phyloP scores from a whole-genome alignment of 2,888 invertebrate species.

The Xestoiulus laeticollis region DNA sequence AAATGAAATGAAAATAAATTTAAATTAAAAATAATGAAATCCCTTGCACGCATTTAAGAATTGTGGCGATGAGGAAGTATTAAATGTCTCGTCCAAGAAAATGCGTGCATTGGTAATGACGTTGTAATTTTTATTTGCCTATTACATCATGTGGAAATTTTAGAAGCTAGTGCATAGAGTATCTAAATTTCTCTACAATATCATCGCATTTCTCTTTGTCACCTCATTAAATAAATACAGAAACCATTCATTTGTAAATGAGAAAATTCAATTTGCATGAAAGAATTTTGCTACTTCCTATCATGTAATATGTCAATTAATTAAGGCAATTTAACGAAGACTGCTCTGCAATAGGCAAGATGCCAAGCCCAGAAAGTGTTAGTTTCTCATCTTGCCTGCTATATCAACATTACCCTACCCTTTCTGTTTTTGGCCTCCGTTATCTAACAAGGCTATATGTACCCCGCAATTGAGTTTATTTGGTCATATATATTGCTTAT shows the following conservation, averaged over 20 bases:
- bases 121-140: no score
- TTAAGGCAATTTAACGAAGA: background rate
- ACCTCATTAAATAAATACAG: background rate
- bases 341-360: background rate
- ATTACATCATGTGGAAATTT: no score
- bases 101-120: no score
- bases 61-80: no score
- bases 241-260: background rate
- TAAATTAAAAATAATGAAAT: no score
- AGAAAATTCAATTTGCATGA: background rate
- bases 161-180: background rate
- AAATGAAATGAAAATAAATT: no score
- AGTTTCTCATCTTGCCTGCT: background rate
- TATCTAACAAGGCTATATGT: background rate
- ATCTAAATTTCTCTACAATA: background rate
- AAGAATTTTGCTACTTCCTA: background rate
- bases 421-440: background rate
- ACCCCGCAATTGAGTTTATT: slow-evolving; percentile 8
- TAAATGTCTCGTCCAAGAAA: no score
- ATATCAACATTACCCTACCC: background rate
- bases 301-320: background rate
- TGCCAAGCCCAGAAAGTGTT: slow-evolving; percentile 31
- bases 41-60: no score
- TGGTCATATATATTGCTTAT: slow-evolving; percentile 30
- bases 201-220: background rate